A percentile compares a stretch with the other conserved stretches of the same genome.
Evolutionary conservation across 2,888 invertebrate species (phyloP).

Genomic region (Acronicta alni): DNA sequence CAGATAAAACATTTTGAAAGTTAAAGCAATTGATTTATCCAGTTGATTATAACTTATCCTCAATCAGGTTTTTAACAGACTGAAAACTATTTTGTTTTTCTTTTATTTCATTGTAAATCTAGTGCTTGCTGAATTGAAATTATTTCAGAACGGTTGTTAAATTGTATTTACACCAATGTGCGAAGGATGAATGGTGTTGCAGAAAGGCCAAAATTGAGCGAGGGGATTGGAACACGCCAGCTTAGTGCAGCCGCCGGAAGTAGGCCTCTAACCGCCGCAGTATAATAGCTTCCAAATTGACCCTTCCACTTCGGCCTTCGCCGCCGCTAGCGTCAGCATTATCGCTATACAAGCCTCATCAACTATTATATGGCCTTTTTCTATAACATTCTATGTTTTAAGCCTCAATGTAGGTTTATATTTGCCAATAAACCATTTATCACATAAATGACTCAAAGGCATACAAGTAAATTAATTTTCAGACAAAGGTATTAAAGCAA

Average conservation of each 20-base stretch:
- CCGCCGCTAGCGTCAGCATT: constrained; percentile 68
- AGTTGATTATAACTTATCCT: constrained; percentile 41
- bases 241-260: constrained; percentile 88
- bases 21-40: constrained; percentile 5
- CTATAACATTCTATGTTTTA: constrained; percentile 6
- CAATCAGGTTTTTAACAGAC: constrained; percentile 18
- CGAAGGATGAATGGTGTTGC: constrained; percentile 75
- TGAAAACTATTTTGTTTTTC: no score
- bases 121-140: constrained; percentile 12
- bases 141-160: constrained; percentile 48
- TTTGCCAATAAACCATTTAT: constrained; percentile 54
- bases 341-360: constrained; percentile 55
- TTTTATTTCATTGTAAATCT: no score
- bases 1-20: no score
- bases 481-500: constrained; percentile 74
- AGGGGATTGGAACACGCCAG: constrained; percentile 83
- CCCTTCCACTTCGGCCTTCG: constrained; percentile 79
- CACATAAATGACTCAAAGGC: constrained; percentile 50
- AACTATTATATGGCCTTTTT: constrained; percentile 18
- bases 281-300: constrained; percentile 88
- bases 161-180: constrained; percentile 67
- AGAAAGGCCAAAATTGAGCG: constrained; percentile 86
- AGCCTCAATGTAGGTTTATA: not conserved
- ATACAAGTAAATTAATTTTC: constrained; percentile 75
- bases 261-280: constrained; percentile 86